Percentiles rank a stretch among this genome's conserved stretches.
Evolutionary conservation across 2,113 vertebrate genomes (phyloP).

Genomic region (Sinocyclocheilus anshuiensis): DNA sequence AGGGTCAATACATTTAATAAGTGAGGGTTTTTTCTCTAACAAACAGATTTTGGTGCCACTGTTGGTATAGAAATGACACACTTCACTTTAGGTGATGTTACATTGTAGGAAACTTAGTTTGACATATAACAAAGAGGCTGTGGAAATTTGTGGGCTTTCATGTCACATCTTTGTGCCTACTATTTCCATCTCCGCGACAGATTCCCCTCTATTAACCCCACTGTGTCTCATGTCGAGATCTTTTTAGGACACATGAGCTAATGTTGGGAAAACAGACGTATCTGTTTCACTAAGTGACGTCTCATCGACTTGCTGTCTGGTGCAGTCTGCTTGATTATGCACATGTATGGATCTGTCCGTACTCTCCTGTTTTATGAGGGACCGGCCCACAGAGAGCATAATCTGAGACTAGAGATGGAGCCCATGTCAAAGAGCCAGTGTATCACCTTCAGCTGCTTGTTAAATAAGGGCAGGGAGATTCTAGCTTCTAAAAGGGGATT

Average conservation of each 20-base stretch:
- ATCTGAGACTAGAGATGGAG: conserved; percentile 8
- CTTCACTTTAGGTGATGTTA: background rate
- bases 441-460: background rate
- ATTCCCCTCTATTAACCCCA: conserved; percentile 17
- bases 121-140: background rate
- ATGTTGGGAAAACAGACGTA: conserved; percentile 55
- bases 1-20: conserved; percentile 2
- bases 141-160: background rate
- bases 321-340: conserved; percentile 54
- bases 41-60: background rate
- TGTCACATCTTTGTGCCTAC: background rate
- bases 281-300: conserved; percentile 60
- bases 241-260: conserved; percentile 38
- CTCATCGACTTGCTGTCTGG: conserved; percentile 58
- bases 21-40: background rate
- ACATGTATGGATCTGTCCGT: conserved; percentile 47
- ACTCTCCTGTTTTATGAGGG: conserved; percentile 39
- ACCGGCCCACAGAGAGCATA: conserved; percentile 23
- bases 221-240: conserved; percentile 14
- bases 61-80: background rate
- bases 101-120: background rate
- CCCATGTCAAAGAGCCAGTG: background rate
- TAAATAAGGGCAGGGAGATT: conserved; percentile 8
- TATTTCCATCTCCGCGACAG: conserved; percentile 12
- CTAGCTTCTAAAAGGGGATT: background rate